Evolutionary conservation across 2,797 vertebrate species (phyloP).

Genomic region (Taeniopygia guttata): DNA sequence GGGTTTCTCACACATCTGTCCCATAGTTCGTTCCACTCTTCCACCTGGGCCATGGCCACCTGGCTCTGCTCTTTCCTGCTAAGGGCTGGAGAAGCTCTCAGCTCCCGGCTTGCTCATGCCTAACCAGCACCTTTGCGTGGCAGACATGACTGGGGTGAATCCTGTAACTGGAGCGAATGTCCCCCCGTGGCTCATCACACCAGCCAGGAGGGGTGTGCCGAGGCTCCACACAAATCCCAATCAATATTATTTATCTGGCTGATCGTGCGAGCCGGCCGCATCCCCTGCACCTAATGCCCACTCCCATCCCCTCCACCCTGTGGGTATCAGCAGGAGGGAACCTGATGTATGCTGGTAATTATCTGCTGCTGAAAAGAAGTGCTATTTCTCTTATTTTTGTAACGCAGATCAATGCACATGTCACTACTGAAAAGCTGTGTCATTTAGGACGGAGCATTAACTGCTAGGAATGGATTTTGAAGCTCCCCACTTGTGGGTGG

Average conservation of each 20-base stretch:
- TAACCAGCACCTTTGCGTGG: slow-evolving; percentile 35
- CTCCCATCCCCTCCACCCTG: slow-evolving; percentile 49
- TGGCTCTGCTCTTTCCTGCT: background rate
- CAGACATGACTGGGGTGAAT: slow-evolving; percentile 48
- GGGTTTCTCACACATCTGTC: background rate
- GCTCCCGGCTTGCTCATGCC: background rate
- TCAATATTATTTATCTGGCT: slow-evolving; percentile 55
- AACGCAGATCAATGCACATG: slow-evolving; percentile 42
- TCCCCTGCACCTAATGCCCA: slow-evolving; percentile 53
- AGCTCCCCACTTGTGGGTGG: slow-evolving; percentile 31
- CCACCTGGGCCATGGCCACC: background rate
- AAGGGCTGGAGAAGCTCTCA: slow-evolving; percentile 4
- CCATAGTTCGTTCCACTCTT: background rate
- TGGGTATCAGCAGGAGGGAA: slow-evolving; percentile 56
- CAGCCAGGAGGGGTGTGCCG: background rate
- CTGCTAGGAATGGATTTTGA: slow-evolving; percentile 63
- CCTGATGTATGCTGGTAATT: slow-evolving; percentile 55
- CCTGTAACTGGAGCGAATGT: background rate
- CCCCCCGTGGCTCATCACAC: slow-evolving; percentile 36
- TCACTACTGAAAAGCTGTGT: slow-evolving; percentile 45
- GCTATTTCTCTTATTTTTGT: slow-evolving; percentile 65
- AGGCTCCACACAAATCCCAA: slow-evolving; percentile 31
- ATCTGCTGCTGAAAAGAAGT: slow-evolving; percentile 59
- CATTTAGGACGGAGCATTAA: slow-evolving; percentile 61
- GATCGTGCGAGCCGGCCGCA: background rate